Evolutionary conservation across 1,140 invertebrate genomes (phyloP).

Genomic region (Lethrus apterus): DNA sequence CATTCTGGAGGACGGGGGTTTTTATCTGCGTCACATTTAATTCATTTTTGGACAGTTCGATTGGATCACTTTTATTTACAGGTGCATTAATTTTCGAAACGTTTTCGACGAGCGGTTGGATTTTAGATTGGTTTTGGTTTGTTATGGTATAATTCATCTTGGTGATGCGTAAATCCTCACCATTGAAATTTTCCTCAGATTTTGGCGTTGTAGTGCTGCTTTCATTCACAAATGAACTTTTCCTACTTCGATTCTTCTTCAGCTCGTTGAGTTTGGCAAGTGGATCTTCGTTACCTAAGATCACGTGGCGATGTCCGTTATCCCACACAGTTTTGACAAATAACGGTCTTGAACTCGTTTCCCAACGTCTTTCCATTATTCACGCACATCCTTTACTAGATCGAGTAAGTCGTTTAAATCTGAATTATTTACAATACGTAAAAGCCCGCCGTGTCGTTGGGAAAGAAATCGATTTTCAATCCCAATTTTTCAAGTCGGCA

Average conservation of each 20-base stretch:
- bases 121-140: too few species aligned
- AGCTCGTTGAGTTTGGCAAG: background rate
- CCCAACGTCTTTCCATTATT: conserved; percentile 47
- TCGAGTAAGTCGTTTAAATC: too few species aligned
- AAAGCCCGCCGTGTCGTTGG: too few species aligned
- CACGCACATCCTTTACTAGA: conserved; percentile 2
- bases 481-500: too few species aligned
- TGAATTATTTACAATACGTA: too few species aligned
- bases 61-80: conserved; percentile 4
- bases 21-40: conserved; percentile 1
- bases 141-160: background rate
- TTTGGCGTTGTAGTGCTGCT: conserved; percentile 3
- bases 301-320: conserved; percentile 61
- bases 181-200: background rate
- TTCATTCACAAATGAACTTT: background rate
- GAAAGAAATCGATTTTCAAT: too few species aligned
- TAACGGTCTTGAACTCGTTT: conserved; percentile 60
- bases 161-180: conserved; percentile 1
- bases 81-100: too few species aligned
- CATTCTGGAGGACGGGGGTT: background rate
- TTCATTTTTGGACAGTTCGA: conserved; percentile 2
- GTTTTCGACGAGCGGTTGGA: too few species aligned
- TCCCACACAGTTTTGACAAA: conserved; percentile 64
- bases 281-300: conserved; percentile 54
- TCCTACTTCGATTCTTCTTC: background rate